phyloP scores from a whole-genome alignment of 2,797 vertebrate species.

The Knipowitschia caucasica region DNA sequence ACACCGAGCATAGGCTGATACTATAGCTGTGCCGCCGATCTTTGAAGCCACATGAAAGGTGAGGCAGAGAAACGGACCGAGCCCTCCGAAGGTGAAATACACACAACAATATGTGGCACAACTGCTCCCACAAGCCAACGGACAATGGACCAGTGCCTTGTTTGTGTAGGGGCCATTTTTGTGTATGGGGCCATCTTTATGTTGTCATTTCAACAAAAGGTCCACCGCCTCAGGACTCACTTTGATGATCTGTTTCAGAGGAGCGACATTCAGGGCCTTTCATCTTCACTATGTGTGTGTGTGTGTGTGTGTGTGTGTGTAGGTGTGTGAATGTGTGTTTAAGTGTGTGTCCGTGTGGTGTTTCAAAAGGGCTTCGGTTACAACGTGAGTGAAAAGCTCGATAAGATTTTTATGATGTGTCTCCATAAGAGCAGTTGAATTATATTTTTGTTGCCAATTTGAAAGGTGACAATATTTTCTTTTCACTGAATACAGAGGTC shows the following conservation, averaged over 20 bases:
- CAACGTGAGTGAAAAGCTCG: too few species aligned
- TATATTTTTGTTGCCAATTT: too few species aligned
- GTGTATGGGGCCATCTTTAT: conserved; percentile 13
- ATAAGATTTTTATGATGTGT: too few species aligned
- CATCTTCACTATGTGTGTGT: conserved; percentile 18
- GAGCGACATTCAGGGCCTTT: conserved; percentile 24
- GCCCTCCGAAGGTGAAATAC: conserved; percentile 12
- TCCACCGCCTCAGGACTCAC: conserved; percentile 20
- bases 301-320: neutral
- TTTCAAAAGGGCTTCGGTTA: too few species aligned
- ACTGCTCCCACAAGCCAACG: conserved; percentile 7
- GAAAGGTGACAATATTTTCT: too few species aligned
- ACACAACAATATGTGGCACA: conserved; percentile 2
- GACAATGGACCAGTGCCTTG: conserved; percentile 16
- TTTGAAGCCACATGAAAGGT: conserved; percentile 5
- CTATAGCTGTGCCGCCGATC: neutral
- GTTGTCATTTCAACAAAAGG: conserved; percentile 32
- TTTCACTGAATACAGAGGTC: too few species aligned
- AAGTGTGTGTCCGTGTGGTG: too few species aligned
- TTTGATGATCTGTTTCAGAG: conserved; percentile 34
- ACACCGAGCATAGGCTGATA: neutral
- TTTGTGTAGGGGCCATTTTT: too few species aligned
- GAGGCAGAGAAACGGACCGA: conserved; percentile 5
- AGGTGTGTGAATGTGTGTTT: too few species aligned
- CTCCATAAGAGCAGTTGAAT: too few species aligned